Conservation (phyloP, 2,113 vertebrate species). For the Bufo bufo region DNA sequence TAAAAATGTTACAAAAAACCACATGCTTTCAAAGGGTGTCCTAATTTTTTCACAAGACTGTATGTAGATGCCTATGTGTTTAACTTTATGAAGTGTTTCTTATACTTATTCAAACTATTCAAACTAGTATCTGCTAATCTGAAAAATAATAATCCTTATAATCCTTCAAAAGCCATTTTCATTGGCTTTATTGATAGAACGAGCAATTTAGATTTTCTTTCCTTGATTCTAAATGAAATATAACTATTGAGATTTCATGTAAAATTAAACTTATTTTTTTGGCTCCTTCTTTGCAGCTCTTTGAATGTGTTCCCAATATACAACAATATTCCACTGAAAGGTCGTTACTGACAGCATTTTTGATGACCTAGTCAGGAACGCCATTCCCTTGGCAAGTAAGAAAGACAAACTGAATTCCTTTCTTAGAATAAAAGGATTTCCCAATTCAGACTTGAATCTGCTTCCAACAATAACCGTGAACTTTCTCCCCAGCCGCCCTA, state of each 20-base stretch:
- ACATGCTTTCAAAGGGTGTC: too few relatives aligned
- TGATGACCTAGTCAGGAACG: constrained; percentile 51
- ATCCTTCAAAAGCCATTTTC: not conserved
- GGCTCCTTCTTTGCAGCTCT: not conserved
- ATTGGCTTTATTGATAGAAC: not conserved
- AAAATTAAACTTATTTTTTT: not conserved
- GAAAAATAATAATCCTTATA: too few relatives aligned
- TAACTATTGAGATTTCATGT: not conserved
- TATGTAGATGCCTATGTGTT: too few relatives aligned
- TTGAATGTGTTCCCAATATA: constrained; percentile 26
- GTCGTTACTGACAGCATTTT: constrained; percentile 39
- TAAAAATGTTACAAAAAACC: too few relatives aligned
- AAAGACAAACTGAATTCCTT: constrained; percentile 55
- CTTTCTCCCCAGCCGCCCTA: constrained; percentile 44
- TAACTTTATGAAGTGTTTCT: too few relatives aligned
- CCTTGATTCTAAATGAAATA: not conserved
- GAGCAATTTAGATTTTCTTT: not conserved
- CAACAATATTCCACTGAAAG: constrained; percentile 40
- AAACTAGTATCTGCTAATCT: too few relatives aligned
- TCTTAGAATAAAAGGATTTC: constrained; percentile 54
- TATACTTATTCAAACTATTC: too few relatives aligned
- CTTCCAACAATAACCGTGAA: constrained; percentile 56
- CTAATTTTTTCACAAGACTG: too few relatives aligned
- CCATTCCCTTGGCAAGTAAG: constrained; percentile 43
- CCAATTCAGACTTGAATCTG: constrained; percentile 52